Conservation (phyloP, 2,113 vertebrate genomes). For the Ifrita kowaldi region DNA sequence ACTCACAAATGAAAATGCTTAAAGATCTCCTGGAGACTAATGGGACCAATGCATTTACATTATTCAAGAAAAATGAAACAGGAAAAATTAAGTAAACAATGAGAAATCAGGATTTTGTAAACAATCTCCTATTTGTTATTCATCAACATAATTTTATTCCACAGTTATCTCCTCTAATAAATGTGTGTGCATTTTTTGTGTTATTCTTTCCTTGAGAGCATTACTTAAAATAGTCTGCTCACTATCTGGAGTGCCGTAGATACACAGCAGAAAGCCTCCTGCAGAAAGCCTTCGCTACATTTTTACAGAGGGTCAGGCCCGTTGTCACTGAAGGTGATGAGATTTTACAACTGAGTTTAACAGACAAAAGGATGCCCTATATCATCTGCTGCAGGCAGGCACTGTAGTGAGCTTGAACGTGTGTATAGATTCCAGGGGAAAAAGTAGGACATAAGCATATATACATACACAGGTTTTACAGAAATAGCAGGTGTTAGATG, state of each 20-base stretch:
- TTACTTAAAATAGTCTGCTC: not conserved
- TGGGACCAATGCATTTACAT: not conserved
- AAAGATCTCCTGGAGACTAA: not conserved
- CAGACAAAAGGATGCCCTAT: not conserved
- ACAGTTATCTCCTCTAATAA: not conserved
- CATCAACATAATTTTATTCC: not conserved
- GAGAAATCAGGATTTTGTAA: constrained; percentile 37
- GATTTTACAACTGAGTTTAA: not conserved
- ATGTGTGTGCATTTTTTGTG: not conserved
- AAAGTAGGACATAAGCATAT: constrained; percentile 7
- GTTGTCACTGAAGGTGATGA: not conserved
- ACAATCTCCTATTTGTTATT: constrained; percentile 20
- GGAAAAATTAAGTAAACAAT: not conserved
- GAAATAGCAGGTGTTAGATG: not conserved
- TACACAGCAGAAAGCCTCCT: not conserved
- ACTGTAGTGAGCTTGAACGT: not conserved
- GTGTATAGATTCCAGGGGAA: not conserved
- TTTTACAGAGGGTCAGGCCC: not conserved
- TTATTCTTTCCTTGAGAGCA: not conserved
- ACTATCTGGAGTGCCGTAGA: not conserved
- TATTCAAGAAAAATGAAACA: not conserved
- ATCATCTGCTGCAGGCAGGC: not conserved
- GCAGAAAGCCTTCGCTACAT: not conserved
- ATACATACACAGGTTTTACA: not conserved
- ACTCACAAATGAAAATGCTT: not conserved